These are phyloP conservation scores for Sarcophaga caerulescens DNA, from an alignment of 2,888 invertebrate genomes.

Conservation along the genomic window DNA sequence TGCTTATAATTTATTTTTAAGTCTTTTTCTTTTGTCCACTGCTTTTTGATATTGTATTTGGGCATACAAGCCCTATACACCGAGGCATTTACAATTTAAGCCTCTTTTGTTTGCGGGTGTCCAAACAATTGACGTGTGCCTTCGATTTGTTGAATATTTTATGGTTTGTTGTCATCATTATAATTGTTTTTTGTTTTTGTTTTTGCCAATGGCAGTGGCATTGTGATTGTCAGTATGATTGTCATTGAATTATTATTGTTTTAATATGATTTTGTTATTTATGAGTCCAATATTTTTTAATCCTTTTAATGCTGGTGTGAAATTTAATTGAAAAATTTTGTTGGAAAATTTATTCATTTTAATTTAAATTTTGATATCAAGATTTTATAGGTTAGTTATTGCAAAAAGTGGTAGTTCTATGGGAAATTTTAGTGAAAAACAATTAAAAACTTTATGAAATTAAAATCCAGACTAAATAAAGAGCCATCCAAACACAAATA, in stretches of 20 bases:
- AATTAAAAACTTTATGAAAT: no score
- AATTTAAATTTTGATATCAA: no score
- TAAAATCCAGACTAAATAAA: no score
- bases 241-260: constrained; percentile 38
- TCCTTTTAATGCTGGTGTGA: constrained; percentile 64
- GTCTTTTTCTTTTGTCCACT: constrained; percentile 70
- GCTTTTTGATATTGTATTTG: constrained; percentile 54
- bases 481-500: no score
- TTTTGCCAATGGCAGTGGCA: neutral
- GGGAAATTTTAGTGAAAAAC: no score
- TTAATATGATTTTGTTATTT: constrained; percentile 49
- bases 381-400: no score
- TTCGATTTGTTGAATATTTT: constrained; percentile 55
- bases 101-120: constrained; percentile 50
- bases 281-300: constrained; percentile 22
- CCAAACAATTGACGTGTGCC: constrained; percentile 59
- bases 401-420: no score
- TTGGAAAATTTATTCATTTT: neutral
- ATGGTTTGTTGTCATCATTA: constrained; percentile 27
- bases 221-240: constrained; percentile 16
- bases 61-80: neutral
- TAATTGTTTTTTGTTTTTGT: neutral
- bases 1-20: constrained; percentile 76
- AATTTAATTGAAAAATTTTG: constrained; percentile 36
- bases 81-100: constrained; percentile 17